These are phyloP conservation scores for Lucifuga dentata DNA, from an alignment of 2,113 vertebrate genomes.

Conservation along the genomic window DNA sequence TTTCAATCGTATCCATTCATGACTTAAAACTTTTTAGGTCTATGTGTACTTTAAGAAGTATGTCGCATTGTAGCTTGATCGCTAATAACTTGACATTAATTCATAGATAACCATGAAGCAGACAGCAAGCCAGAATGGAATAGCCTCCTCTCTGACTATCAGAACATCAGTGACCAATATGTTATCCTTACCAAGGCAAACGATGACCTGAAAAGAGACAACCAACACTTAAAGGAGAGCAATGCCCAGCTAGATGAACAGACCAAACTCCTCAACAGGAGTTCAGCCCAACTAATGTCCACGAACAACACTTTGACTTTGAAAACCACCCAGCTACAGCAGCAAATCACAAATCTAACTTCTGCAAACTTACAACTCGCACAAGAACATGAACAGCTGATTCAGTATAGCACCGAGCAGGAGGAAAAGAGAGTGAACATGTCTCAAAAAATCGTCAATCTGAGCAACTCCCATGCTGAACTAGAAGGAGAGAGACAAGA, in stretches of 20 bases:
- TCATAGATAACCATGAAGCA: constrained; percentile 28
- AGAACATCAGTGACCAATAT: constrained; percentile 43
- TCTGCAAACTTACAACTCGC: constrained; percentile 3
- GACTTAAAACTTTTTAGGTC: too few relatives aligned
- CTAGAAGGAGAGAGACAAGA: constrained; percentile 8
- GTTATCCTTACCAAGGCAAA: background rate
- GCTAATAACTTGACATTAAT: background rate
- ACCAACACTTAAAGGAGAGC: constrained; percentile 1
- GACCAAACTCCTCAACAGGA: constrained; percentile 27
- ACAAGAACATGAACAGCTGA: constrained; percentile 9
- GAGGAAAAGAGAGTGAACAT: constrained; percentile 16
- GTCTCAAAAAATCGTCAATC: constrained; percentile 12
- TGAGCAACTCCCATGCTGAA: background rate
- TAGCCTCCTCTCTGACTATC: constrained; percentile 20
- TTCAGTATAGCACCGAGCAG: background rate
- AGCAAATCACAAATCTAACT: constrained; percentile 30
- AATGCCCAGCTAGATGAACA: background rate
- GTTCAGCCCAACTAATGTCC: background rate
- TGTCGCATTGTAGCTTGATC: too few relatives aligned
- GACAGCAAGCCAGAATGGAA: constrained; percentile 3
- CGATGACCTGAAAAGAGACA: constrained; percentile 5
- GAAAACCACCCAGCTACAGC: background rate
- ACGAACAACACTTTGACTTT: background rate
- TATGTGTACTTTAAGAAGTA: too few relatives aligned
- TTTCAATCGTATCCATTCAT: too few relatives aligned